These are phyloP conservation scores for Agrochola litura DNA, from an alignment of 2,888 invertebrate genomes.

Conservation along the genomic window DNA sequence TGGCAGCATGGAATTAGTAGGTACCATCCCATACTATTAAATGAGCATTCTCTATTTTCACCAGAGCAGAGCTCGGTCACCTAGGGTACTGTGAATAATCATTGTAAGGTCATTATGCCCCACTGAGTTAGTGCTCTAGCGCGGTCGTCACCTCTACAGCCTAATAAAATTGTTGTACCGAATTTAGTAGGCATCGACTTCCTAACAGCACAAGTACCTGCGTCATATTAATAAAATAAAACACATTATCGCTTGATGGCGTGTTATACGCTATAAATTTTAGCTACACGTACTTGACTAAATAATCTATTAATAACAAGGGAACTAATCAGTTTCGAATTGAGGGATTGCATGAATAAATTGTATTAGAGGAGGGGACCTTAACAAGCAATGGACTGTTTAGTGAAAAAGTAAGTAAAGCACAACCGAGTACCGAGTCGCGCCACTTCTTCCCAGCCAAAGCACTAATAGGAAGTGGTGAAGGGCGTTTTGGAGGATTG, in stretches of 20 bases:
- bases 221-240: slow-evolving; percentile 25
- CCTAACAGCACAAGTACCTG: slow-evolving; percentile 16
- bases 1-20: too few relatives aligned
- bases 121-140: background rate
- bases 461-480: background rate
- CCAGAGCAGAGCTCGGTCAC: too few relatives aligned
- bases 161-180: background rate
- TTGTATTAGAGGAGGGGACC: background rate
- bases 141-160: background rate
- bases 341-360: slow-evolving; percentile 51
- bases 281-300: slow-evolving; percentile 28
- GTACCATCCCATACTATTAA: too few relatives aligned
- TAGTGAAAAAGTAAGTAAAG: background rate
- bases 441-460: background rate
- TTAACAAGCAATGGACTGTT: background rate
- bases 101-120: background rate
- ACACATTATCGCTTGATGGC: slow-evolving; percentile 52
- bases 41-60: too few relatives aligned
- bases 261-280: slow-evolving; percentile 51
- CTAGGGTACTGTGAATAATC: too few relatives aligned
- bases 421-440: background rate
- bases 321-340: slow-evolving; percentile 54
- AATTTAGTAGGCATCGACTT: background rate
- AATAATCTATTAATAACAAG: slow-evolving; percentile 49
- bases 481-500: background rate